Base-by-base conservation (phyloP, 1,140 invertebrate genomes). In the Sitophilus oryzae region DNA sequence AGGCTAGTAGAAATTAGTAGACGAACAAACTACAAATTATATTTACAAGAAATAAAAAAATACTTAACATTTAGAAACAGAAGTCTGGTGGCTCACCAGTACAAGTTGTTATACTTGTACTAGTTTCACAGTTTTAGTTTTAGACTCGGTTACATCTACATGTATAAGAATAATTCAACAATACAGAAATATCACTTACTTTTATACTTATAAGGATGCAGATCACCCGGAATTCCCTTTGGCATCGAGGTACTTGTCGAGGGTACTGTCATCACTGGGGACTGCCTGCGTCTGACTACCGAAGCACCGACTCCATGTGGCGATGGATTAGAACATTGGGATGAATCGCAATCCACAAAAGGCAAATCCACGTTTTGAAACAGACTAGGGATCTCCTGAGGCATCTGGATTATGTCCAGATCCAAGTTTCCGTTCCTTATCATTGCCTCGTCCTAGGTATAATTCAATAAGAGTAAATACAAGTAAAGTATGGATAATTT, bases 401-500 rank as follows among this genome's bases (percentile, higher is more conserved):
- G 34, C 14, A 52, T 10, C 18, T 55, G 48, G n/a, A 56, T 25
- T 41, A 55, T 14, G 25, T 5, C 5, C 25, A 30, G 11, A 11
- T 30, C 25, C 5, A 30, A 11, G 25, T 30, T 30, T 2, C 60
- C 56, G 18, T 16, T 55, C 22, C 59, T 61, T 34, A 64, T 25
- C 68, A 70, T 64, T n/a, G 77, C 77, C 59, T 86, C 82, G 63
- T 89, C 86, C 71, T 86, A 84, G 11, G 82, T 80, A 69, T 86
- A 85, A 30, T 83, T 82, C 34, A n/a, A n/a, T n/a, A n/a, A n/a
- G n/a, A n/a, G n/a, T n/a, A n/a, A n/a, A n/a, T n/a, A n/a, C n/a
- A n/a, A n/a, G n/a, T n/a, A n/a, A n/a, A n/a, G n/a, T n/a, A n/a
- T n/a, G n/a, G n/a, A n/a, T n/a, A n/a, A n/a, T n/a, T n/a, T n/a